Evolutionary conservation across 2,888 invertebrate genomes (phyloP), one percentile per base, ranked within the genome.

Genomic region (Dolichopus griseipennis): DNA sequence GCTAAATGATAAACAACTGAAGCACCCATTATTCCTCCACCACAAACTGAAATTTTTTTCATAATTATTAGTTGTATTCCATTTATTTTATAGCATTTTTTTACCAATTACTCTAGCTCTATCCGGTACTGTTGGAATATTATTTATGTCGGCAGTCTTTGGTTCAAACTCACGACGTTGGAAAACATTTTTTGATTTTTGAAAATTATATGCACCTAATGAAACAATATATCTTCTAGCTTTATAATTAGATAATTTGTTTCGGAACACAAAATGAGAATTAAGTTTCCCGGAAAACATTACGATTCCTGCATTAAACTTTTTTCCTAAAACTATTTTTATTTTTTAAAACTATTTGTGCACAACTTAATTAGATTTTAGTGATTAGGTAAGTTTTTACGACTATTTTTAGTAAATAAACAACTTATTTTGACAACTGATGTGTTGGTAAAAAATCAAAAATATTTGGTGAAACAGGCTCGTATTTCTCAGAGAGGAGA

Each of bases 1-100:
- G 92, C 90, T 65, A 97, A 83, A 79, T 96, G 93, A 79, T 95
- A 96, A 15, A 95, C 95, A 10, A 96, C 92, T 2, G 95, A 92
- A 12, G 92, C 90, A 6, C 64, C 96, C 85, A 94, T 91, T 64
- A 95, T 88, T 33, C 96, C 96, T 20, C 95, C 95, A 4, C 96
- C 96, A 79, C 95, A 95, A 76, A 96, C 88, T 64, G 18, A 52
- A 52, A 52, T 12, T n/a, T n/a, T n/a, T n/a, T 7, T 18, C 12
- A 37, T 5, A 7, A 37, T 37, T n/a, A n/a, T 37, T 37, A 37
- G 52, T 52, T 43, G 15, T 43, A 10, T 43, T 43, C 43, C 12
- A 18, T 52, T 52, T 52, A 9, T 52, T 52, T 41, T 12, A 41
- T 41, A 12, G 8, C 3, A 41, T 12, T 1, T 52, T 18, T 52